A percentile compares a stretch with the other conserved stretches of the same genome.
Conservation (phyloP, 2,113 vertebrate genomes). For the Triplophysa tibetana region DNA sequence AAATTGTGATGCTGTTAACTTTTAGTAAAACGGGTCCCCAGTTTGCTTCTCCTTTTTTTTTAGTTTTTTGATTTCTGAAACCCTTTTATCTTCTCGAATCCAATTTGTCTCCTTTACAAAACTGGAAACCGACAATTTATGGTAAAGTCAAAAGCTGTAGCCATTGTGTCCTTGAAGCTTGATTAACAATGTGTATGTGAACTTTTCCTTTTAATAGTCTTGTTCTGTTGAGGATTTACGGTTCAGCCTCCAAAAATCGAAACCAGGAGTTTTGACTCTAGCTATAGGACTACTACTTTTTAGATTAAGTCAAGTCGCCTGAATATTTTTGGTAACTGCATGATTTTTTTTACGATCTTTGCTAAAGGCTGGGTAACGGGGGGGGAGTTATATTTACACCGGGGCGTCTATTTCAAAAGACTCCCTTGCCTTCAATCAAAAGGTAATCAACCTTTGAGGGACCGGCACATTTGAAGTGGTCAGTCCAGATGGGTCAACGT, state of each 20-base stretch:
- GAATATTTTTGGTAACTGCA: conserved; percentile 77
- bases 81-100: conserved; percentile 39
- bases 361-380: conserved; percentile 60
- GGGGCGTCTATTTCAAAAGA: conserved; percentile 63
- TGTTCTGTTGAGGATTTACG: conserved; percentile 49
- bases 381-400: conserved; percentile 63
- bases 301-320: conserved; percentile 65
- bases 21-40: conserved; percentile 57
- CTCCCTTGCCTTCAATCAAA: conserved; percentile 74
- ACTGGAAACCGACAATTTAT: conserved; percentile 51
- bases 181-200: conserved; percentile 64
- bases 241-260: conserved; percentile 53
- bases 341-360: conserved; percentile 76
- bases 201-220: conserved; percentile 65
- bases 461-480: conserved; percentile 43
- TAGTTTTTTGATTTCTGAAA: conserved; percentile 30
- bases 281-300: conserved; percentile 72
- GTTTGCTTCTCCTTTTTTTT: conserved; percentile 45
- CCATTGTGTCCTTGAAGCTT: conserved; percentile 74
- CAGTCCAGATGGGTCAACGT: conserved; percentile 21
- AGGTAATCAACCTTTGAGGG: conserved; percentile 39
- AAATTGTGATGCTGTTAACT: conserved; percentile 43
- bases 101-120: conserved; percentile 36
- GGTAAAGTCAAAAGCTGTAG: conserved; percentile 68
- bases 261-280: conserved; percentile 55